These are phyloP conservation scores for Sparus aurata DNA, from an alignment of 2,797 vertebrate genomes.

Conservation along the genomic window DNA sequence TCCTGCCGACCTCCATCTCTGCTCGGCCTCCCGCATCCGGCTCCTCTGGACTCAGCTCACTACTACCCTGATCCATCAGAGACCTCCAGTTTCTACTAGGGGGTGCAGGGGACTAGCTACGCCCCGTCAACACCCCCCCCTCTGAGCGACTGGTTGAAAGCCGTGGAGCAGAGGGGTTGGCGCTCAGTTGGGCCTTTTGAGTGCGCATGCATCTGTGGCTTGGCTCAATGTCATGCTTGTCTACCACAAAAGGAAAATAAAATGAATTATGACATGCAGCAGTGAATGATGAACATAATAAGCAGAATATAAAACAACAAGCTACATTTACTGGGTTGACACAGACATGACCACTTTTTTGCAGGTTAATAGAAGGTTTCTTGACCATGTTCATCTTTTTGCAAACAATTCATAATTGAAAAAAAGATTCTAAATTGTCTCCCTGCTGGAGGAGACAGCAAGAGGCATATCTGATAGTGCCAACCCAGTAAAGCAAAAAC, in stretches of 20 bases:
- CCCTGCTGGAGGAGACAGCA: conserved; percentile 21
- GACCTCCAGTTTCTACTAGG: conserved; percentile 84
- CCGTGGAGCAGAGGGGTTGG: conserved; percentile 79
- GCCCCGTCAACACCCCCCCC: conserved; percentile 77
- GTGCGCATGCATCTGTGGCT: conserved; percentile 88
- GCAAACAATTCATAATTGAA: background rate
- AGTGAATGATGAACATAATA: conserved; percentile 77
- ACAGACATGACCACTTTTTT: conserved; percentile 60
- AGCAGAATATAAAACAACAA: conserved; percentile 71
- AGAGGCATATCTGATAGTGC: conserved; percentile 52
- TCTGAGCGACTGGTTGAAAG: conserved; percentile 81
- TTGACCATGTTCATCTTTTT: conserved; percentile 9
- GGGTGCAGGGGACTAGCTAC: conserved; percentile 81
- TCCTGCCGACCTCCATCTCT: conserved; percentile 90
- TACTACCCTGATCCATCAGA: conserved; percentile 89
- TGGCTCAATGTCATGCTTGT: conserved; percentile 96
- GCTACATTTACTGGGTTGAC: conserved; percentile 68
- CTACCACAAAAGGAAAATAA: conserved; percentile 93
- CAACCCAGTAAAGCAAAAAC: conserved; percentile 67
- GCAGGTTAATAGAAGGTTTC: conserved; percentile 13
- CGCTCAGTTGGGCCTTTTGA: conserved; percentile 85
- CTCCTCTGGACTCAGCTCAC: conserved; percentile 94
- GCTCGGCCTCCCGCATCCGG: conserved; percentile 91
- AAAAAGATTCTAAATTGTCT: background rate
- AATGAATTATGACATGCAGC: conserved; percentile 89